These are phyloP conservation scores for Lampris megalopsis DNA, from an alignment of 2,113 vertebrate genomes.

Conservation along the genomic window DNA sequence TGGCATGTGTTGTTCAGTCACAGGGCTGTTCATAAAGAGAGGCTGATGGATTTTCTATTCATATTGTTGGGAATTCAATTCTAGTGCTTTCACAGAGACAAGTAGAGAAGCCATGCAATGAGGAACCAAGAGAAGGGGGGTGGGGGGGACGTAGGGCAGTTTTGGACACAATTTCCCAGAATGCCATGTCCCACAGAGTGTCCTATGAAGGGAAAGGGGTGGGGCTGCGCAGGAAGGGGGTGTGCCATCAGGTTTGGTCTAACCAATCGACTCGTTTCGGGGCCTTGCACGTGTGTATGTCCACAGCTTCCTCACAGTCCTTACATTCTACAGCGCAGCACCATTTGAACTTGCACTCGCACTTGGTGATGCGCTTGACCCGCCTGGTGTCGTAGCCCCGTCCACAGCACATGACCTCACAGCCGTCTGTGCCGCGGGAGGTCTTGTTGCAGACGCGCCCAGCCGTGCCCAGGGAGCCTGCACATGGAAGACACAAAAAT, in stretches of 20 bases:
- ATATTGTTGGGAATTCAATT: constrained; percentile 76
- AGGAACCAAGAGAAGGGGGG: constrained; percentile 60
- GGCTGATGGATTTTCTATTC: constrained; percentile 79
- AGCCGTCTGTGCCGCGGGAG: constrained; percentile 93
- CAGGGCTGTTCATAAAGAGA: constrained; percentile 62
- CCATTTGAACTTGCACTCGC: constrained; percentile 97
- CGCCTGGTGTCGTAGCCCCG: constrained; percentile 96
- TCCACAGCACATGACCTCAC: constrained; percentile 99
- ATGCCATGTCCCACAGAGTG: constrained; percentile 76
- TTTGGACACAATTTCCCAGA: constrained; percentile 87
- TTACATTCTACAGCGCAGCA: constrained; percentile 97
- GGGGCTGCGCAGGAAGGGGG: constrained; percentile 66
- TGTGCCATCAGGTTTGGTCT: constrained; percentile 89
- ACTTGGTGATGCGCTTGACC: constrained; percentile 91
- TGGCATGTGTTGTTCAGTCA: constrained; percentile 61
- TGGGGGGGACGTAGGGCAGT: constrained; percentile 65
- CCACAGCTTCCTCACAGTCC: constrained; percentile 95
- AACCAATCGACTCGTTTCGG: constrained; percentile 95
- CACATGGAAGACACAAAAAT: constrained; percentile 24
- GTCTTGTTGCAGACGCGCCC: constrained; percentile 93
- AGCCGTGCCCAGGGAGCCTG: constrained; percentile 95
- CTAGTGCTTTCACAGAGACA: constrained; percentile 87
- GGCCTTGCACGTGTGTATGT: constrained; percentile 96
- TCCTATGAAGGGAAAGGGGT: constrained; percentile 71
- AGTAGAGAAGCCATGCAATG: constrained; percentile 92